Conservation (phyloP, 1,140 invertebrate species). For the Wiebesia pumilae region DNA sequence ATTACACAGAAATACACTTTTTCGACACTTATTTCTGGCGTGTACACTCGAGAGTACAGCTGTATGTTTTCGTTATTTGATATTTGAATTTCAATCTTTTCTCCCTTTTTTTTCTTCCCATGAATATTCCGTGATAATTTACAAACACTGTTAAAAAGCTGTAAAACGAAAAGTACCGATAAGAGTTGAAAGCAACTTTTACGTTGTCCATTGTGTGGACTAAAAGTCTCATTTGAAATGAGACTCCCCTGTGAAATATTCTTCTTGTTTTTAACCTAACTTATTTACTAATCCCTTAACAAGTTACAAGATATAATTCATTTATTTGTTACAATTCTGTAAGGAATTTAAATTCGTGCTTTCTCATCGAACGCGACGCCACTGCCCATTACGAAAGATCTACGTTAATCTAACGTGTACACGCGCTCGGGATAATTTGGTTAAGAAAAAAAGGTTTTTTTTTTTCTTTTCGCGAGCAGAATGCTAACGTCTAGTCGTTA, state of each 20-base stretch:
- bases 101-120: not conserved
- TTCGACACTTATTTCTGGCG: not conserved
- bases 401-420: too few species aligned
- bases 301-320: not conserved
- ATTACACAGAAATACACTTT: not conserved
- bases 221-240: not conserved
- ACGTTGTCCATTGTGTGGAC: not conserved
- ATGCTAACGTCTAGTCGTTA: too few species aligned
- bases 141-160: not conserved
- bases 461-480: too few species aligned
- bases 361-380: too few species aligned
- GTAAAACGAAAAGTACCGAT: not conserved
- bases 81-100: not conserved
- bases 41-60: not conserved
- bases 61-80: not conserved
- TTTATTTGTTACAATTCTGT: not conserved
- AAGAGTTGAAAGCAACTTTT: slow-evolving; percentile 9
- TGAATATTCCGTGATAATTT: not conserved
- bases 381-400: too few species aligned
- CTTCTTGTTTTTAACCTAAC: not conserved
- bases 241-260: not conserved
- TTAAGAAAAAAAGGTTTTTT: too few species aligned
- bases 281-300: not conserved
- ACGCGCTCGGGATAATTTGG: too few species aligned
- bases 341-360: not conserved